Conservation (phyloP, 2,888 invertebrate genomes). For the Netelia virgata region DNA sequence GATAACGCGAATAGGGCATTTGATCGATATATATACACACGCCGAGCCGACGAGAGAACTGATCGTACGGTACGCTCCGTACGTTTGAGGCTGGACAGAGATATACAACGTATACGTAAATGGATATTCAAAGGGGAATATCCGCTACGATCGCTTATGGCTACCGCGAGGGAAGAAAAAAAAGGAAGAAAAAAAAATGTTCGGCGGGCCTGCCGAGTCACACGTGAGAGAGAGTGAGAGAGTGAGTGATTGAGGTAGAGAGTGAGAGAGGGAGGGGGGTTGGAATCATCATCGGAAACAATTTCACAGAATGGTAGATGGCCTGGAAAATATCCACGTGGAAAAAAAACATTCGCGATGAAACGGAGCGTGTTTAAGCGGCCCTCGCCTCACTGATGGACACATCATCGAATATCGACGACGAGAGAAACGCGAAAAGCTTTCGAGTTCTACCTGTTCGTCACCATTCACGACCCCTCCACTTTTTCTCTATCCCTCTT, state of each 20-base stretch:
- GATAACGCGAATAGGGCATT: constrained; percentile 32
- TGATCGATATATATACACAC: constrained; percentile 20
- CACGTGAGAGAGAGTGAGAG: too few relatives aligned
- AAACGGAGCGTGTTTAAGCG: constrained; percentile 46
- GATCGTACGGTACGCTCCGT: not conserved
- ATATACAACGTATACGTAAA: constrained; percentile 22
- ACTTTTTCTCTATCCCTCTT: not conserved
- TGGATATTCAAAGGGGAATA: constrained; percentile 7
- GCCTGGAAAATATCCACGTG: constrained; percentile 47
- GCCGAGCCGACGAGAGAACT: not conserved
- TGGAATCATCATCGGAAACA: constrained; percentile 59
- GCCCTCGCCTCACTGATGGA: constrained; percentile 33
- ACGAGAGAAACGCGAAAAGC: constrained; percentile 10
- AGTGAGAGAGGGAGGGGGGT: not conserved
- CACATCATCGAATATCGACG: constrained; percentile 60
- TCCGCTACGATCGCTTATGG: constrained; percentile 9
- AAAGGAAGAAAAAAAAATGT: not conserved
- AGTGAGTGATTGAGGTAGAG: too few relatives aligned
- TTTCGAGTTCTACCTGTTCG: constrained; percentile 42
- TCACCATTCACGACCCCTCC: not conserved
- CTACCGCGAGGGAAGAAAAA: not conserved
- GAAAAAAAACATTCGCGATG: constrained; percentile 33
- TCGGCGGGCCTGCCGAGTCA: not conserved
- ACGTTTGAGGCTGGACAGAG: not conserved
- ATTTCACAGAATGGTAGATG: constrained; percentile 56